Conservation (phyloP, 1,140 invertebrate genomes). For the Apis laboriosa region DNA sequence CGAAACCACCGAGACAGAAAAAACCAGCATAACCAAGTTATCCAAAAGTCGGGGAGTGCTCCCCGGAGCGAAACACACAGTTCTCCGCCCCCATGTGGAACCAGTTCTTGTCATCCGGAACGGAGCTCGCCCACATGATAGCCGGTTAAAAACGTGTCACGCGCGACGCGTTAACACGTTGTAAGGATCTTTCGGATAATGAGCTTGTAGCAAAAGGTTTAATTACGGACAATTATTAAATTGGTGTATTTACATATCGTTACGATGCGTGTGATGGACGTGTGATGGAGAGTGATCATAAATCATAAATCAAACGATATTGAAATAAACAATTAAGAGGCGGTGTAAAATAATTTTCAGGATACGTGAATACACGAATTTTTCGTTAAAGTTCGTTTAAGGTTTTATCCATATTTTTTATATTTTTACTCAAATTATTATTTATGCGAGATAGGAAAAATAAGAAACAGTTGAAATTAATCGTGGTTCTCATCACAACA, state of each 20-base stretch:
- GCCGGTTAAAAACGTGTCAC: background rate
- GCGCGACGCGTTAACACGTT: background rate
- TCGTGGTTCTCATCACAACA: too few species aligned
- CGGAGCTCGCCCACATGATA: background rate
- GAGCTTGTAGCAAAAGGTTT: background rate
- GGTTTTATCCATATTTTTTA: too few species aligned
- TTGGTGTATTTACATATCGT: background rate
- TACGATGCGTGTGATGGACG: too few species aligned
- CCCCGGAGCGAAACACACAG: background rate
- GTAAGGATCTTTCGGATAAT: background rate
- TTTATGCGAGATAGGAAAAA: too few species aligned
- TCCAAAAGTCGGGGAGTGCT: too few species aligned
- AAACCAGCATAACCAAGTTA: background rate
- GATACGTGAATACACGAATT: too few species aligned
- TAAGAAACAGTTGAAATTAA: too few species aligned
- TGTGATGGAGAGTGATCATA: background rate
- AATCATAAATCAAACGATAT: too few species aligned
- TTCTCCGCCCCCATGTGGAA: background rate
- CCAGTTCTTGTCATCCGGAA: background rate
- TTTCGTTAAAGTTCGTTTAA: too few species aligned
- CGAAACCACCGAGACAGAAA: background rate
- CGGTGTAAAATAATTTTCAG: too few species aligned
- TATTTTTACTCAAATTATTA: too few species aligned
- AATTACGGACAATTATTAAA: conserved; percentile 31
- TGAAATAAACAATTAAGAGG: too few species aligned